Evolutionary conservation across 2,888 invertebrate genomes (phyloP).

Genomic region (Serrognathus titanus): DNA sequence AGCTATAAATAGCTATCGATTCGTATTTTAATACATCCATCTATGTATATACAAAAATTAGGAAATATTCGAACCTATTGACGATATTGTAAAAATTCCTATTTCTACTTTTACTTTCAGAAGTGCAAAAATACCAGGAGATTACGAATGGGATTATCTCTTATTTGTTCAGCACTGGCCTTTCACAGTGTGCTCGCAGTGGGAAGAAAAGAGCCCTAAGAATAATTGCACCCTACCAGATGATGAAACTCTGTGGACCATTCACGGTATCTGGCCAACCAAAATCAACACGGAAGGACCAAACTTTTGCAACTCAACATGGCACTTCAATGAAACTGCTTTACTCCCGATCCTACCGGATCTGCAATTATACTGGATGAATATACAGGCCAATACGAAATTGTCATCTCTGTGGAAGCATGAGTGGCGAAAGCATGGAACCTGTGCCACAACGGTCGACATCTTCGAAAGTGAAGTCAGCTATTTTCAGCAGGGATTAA

Average conservation of each 20-base stretch:
- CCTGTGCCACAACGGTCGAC: conserved; percentile 60
- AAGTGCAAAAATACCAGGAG: background rate
- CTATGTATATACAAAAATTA: too few relatives aligned
- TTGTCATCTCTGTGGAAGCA: conserved; percentile 68
- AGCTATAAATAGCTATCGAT: too few relatives aligned
- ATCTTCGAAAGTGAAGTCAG: conserved; percentile 39
- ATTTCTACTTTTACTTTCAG: background rate
- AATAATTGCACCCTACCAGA: conserved; percentile 65
- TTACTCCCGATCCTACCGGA: conserved; percentile 54
- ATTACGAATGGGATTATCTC: conserved; percentile 66
- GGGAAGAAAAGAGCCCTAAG: conserved; percentile 59
- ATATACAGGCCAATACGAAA: conserved; percentile 59
- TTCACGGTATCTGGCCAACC: conserved; percentile 84
- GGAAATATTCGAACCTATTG: too few relatives aligned
- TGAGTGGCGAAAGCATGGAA: conserved; percentile 82
- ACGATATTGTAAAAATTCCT: background rate
- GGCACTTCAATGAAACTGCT: conserved; percentile 62
- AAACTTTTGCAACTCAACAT: conserved; percentile 65
- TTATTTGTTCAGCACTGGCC: conserved; percentile 84
- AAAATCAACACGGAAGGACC: conserved; percentile 66
- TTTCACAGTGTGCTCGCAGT: conserved; percentile 65
- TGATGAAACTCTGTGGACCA: conserved; percentile 64
- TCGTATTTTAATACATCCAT: too few relatives aligned
- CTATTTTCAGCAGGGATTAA: conserved; percentile 65
- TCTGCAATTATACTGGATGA: conserved; percentile 61